phyloP scores from a whole-genome alignment of 2,113 vertebrate genomes.

The Melanerpes aurifrons region DNA sequence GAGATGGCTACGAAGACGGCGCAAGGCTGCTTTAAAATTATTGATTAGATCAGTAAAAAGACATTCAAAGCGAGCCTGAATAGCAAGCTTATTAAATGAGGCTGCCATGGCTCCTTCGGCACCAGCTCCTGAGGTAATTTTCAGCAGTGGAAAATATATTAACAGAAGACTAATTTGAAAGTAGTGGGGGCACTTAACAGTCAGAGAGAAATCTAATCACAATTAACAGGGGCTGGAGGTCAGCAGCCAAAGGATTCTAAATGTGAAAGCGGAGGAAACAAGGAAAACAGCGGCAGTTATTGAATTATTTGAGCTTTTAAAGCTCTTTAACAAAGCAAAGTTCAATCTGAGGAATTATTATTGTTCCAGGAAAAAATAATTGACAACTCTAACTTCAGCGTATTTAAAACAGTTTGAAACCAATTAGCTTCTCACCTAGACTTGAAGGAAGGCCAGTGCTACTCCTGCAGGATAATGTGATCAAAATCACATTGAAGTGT shows the following conservation, averaged over 20 bases:
- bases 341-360: conserved; percentile 55
- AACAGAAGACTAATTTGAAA: conserved; percentile 16
- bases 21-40: neutral
- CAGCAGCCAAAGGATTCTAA: conserved; percentile 39
- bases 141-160: conserved; percentile 20
- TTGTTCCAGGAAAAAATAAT: conserved; percentile 62
- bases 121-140: neutral
- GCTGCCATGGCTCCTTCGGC: neutral
- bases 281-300: conserved; percentile 8
- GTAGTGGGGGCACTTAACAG: conserved; percentile 1
- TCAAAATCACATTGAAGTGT: conserved; percentile 49
- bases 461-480: conserved; percentile 45
- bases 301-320: conserved; percentile 39
- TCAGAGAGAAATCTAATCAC: conserved; percentile 47
- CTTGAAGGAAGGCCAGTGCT: conserved; percentile 64
- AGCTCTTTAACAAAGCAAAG: conserved; percentile 39
- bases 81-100: neutral
- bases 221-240: conserved; percentile 54
- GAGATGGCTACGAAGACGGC: neutral
- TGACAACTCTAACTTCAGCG: conserved; percentile 57
- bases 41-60: conserved; percentile 50
- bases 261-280: conserved; percentile 27
- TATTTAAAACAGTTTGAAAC: conserved; percentile 74
- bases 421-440: conserved; percentile 75
- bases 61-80: conserved; percentile 19